phyloP scores from a whole-genome alignment of 2,888 invertebrate genomes.

The Gymnosoma rotundatum region DNA sequence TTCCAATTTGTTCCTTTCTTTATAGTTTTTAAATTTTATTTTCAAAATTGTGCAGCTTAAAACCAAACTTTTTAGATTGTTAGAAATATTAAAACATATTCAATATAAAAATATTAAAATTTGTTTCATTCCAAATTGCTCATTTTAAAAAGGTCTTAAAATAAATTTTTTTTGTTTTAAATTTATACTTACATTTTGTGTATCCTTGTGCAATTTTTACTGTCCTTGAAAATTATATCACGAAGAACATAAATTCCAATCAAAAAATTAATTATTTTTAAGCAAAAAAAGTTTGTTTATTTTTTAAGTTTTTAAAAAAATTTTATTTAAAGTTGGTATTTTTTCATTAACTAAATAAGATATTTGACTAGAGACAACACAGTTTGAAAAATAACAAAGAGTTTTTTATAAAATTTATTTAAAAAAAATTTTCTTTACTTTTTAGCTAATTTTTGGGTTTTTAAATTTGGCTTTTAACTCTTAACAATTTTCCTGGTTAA shows the following conservation, averaged over 20 bases:
- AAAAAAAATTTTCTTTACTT: conserved; percentile 13
- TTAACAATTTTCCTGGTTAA: conserved; percentile 67
- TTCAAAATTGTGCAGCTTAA: neutral
- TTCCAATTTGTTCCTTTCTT: conserved; percentile 10
- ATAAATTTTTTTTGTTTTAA: neutral
- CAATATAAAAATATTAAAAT: too few species aligned
- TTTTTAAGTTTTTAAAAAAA: conserved; percentile 27
- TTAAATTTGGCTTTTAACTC: conserved; percentile 53
- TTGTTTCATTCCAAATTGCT: too few species aligned
- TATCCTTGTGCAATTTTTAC: conserved; percentile 5
- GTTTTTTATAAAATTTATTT: conserved; percentile 32
- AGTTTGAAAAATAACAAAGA: conserved; percentile 47
- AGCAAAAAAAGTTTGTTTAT: neutral
- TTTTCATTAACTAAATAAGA: conserved; percentile 53
- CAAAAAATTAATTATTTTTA: conserved; percentile 8
- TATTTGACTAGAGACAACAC: conserved; percentile 64
- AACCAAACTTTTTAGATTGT: too few species aligned
- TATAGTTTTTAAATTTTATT: neutral
- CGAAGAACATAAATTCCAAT: conserved; percentile 38
- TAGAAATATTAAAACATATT: too few species aligned
- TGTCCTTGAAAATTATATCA: conserved; percentile 18
- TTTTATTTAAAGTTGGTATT: conserved; percentile 30
- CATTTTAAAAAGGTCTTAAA: too few species aligned
- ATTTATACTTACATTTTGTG: conserved; percentile 50
- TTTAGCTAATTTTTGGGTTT: conserved; percentile 28